Evolutionary conservation across 2,888 invertebrate genomes (phyloP).

Genomic region (Sminthurinus aureus): DNA sequence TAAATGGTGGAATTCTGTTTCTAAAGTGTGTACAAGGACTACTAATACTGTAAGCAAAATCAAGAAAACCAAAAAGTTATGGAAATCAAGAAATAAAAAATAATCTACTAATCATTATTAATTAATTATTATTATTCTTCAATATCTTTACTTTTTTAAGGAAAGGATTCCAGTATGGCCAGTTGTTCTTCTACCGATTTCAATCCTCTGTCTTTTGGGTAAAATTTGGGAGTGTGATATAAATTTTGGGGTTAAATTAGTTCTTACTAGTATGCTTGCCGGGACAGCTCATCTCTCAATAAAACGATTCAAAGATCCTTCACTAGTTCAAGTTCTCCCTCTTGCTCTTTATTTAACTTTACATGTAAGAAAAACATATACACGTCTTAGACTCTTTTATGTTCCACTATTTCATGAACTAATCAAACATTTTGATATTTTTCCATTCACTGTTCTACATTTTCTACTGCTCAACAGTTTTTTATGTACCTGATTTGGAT

Average conservation of each 20-base stretch:
- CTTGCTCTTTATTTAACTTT: neutral
- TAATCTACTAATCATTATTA: no score
- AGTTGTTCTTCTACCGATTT: neutral
- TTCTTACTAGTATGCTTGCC: neutral
- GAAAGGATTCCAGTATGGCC: neutral
- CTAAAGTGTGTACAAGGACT: no score
- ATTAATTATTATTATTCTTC: no score
- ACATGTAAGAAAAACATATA: neutral
- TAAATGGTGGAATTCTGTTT: no score
- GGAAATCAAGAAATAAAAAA: no score
- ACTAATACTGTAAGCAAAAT: no score
- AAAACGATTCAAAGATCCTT: neutral
- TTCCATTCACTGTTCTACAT: neutral
- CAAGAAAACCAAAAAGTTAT: no score
- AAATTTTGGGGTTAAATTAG: neutral
- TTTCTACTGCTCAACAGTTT: neutral
- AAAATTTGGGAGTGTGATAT: neutral
- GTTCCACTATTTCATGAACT: neutral
- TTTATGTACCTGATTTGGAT: slow-evolving; percentile 19
- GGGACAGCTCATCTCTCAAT: neutral
- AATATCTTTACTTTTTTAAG: no score
- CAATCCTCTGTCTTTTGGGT: neutral
- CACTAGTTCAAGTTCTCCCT: neutral
- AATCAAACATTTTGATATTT: neutral
- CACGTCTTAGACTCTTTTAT: neutral